A percentile compares a stretch with the other conserved stretches of the same genome.
Evolutionary conservation across 2,888 invertebrate genomes (phyloP).

Genomic region (Scaptomyza parva): DNA sequence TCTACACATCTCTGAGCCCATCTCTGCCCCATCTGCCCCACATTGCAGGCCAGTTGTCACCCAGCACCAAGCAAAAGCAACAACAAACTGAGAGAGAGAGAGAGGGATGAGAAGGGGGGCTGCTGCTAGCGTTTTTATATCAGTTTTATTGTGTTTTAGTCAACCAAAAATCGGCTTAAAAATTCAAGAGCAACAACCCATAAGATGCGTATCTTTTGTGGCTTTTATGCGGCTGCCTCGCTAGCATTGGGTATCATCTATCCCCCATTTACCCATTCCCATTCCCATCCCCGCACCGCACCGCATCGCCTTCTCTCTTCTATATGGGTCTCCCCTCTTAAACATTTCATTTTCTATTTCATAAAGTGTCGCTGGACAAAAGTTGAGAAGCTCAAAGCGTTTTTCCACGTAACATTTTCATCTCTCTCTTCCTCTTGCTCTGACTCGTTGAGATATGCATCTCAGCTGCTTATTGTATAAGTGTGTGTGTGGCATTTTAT

Average conservation of each 20-base stretch:
- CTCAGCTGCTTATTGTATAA: conserved; percentile 30
- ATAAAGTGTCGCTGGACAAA: conserved; percentile 56
- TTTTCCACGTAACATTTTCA: conserved; percentile 38
- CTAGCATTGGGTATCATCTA: conserved; percentile 24
- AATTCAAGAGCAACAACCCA: conserved; percentile 67
- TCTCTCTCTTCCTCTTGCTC: conserved; percentile 2
- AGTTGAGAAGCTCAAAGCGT: conserved; percentile 46
- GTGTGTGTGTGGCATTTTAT: conserved; percentile 62
- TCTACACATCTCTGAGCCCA: neutral
- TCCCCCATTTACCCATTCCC: neutral
- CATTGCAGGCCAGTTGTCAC: conserved; percentile 47
- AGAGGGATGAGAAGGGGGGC: no score
- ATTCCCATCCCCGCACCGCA: neutral
- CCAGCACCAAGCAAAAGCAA: conserved; percentile 1
- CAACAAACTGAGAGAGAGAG: conserved; percentile 6
- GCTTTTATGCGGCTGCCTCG: conserved; percentile 58
- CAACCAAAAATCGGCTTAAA: conserved; percentile 57
- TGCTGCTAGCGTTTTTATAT: conserved; percentile 43
- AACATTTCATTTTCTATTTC: conserved; percentile 56
- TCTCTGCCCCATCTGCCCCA: conserved; percentile 1
- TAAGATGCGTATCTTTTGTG: conserved; percentile 69
- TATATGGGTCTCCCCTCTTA: neutral
- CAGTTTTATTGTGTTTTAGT: conserved; percentile 71
- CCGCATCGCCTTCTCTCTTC: neutral
- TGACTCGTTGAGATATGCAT: conserved; percentile 62